Evolutionary conservation across 2,888 invertebrate genomes (phyloP), one percentile per base, ranked within the genome.

Genomic region (Cosmia trapezina): DNA sequence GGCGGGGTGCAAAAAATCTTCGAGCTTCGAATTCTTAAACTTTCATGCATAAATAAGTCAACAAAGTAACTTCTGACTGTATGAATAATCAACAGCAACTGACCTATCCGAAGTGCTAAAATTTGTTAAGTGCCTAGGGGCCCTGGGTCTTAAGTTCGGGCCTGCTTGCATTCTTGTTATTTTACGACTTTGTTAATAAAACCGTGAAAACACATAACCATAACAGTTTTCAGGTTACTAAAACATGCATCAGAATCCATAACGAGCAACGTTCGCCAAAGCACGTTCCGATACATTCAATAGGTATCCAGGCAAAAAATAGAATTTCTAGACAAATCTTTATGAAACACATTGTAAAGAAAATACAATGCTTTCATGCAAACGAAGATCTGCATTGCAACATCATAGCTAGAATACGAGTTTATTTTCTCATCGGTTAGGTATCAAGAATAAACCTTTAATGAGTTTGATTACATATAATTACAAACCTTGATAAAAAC

Each of bases 191-290:
- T 79, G 53, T 79, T 79, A 80, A 61, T 65, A 74, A n/a, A n/a
- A 62, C 47, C 73, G 53, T 70, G 73, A 80, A 78, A 75, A 80
- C 67, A n/a, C 70, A 66, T 61, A 70, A 69, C 62, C 68, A 64
- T 73, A 86, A 84, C 83, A 79, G 60, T 84, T 83, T 76, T 73
- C 78, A 76, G 63, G 64, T 76, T 84, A 80, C 73, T 74, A 73
- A 66, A 77, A 79, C 65, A 80, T 64, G 73, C 54, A 65, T 76
- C 43, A 66, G 70, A 80, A 80, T 54, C 47, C 54, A 63, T 43
- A 54, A 49, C 14, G 64, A n/a, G 47, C 60, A 51, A 59, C 70
- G 60, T 45, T 73, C 28, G 85, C 83, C 82, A 84, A 83, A 76
- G 85, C 86, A 86, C 85, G 84, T 85, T 78, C 63, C 59, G 37